A percentile compares a stretch with the other conserved stretches of the same genome.
These are phyloP conservation scores for Hippopotamyrus pictus DNA, from an alignment of 2,797 vertebrate genomes.

Conservation along the genomic window DNA sequence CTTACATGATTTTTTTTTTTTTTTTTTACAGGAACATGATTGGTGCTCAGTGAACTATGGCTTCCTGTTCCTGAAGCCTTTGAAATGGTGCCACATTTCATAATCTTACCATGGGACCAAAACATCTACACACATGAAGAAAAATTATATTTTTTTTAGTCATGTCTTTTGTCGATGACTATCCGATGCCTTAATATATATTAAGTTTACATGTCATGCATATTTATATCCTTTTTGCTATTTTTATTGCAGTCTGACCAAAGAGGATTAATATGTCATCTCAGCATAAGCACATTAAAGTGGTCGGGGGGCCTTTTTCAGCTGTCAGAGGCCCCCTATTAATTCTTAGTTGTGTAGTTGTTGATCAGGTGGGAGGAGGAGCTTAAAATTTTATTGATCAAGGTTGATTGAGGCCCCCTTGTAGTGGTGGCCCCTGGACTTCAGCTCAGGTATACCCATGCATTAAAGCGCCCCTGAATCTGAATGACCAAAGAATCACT, in stretches of 20 bases:
- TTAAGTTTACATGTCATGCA: background rate
- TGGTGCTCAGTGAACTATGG: background rate
- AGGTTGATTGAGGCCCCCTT: background rate
- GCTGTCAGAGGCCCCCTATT: background rate
- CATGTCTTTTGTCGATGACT: background rate
- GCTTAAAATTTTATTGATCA: background rate
- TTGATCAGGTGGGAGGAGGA: background rate
- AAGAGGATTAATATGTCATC: background rate
- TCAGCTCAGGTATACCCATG: background rate
- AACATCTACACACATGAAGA: background rate
- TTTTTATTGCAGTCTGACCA: background rate
- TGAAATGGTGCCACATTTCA: background rate
- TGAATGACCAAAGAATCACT: background rate
- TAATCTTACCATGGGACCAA: background rate
- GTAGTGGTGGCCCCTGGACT: background rate
- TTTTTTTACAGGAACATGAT: background rate
- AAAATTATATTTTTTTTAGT: background rate
- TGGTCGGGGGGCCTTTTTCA: background rate
- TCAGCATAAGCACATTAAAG: background rate
- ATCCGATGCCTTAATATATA: background rate
- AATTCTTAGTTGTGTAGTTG: background rate
- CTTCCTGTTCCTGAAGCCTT: background rate
- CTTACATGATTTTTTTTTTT: slow-evolving; percentile 51
- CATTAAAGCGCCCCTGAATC: background rate
- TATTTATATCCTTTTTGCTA: background rate